Evolutionary conservation across 2,888 invertebrate genomes (phyloP).

Genomic region (Cremastobaeus sp.): DNA sequence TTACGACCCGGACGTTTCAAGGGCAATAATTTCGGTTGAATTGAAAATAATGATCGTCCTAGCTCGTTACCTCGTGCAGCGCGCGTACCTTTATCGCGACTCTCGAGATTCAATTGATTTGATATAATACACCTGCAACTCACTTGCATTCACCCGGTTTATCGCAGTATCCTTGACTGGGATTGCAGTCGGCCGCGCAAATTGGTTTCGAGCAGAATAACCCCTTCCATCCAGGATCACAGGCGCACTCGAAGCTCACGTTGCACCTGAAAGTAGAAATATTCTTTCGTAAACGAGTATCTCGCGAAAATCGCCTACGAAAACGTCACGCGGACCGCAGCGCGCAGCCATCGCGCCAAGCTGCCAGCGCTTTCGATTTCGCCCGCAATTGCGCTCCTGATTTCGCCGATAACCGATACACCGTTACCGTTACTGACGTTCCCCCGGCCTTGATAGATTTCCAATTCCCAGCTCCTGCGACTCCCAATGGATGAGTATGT

Average conservation of each 20-base stretch:
- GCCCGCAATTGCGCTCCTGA: conserved; percentile 13
- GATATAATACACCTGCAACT: conserved; percentile 63
- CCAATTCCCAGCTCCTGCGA: too few relatives aligned
- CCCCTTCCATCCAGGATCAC: conserved; percentile 92
- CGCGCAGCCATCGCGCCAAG: conserved; percentile 55
- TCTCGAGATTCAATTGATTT: conserved; percentile 54
- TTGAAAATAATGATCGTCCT: conserved; percentile 54
- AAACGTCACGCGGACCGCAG: conserved; percentile 41
- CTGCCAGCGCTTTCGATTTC: conserved; percentile 54
- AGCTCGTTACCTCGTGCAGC: conserved; percentile 45
- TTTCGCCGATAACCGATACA: too few relatives aligned
- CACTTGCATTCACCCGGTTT: conserved; percentile 89
- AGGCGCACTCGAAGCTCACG: conserved; percentile 91
- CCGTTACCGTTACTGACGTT: too few relatives aligned
- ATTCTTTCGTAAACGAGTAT: conserved; percentile 50
- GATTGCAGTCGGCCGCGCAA: conserved; percentile 91
- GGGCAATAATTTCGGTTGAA: conserved; percentile 54
- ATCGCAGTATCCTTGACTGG: conserved; percentile 91
- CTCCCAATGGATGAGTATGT: too few relatives aligned
- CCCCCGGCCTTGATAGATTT: too few relatives aligned
- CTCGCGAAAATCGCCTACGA: conserved; percentile 45
- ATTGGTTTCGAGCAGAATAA: conserved; percentile 92
- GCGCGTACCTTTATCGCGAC: conserved; percentile 37
- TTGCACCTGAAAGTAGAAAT: conserved; percentile 81
- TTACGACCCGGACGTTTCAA: conserved; percentile 49